phyloP scores from a whole-genome alignment of 2,888 invertebrate genomes.

The Hyposoter didymator region DNA sequence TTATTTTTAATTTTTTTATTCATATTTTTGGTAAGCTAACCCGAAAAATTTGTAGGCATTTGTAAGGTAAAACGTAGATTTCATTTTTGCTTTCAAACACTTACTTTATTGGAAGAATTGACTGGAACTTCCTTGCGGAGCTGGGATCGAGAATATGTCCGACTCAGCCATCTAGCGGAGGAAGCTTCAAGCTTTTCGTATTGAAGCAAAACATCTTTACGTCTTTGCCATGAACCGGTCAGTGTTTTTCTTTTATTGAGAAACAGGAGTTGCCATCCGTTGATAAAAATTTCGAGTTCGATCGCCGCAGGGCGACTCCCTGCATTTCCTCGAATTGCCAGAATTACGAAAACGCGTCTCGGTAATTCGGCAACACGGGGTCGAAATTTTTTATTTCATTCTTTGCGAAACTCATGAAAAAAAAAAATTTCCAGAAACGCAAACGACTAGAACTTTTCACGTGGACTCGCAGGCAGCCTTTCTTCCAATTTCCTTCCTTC shows the following conservation, averaged over 20 bases:
- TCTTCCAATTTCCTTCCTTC: no score
- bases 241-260: background rate
- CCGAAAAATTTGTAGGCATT: background rate
- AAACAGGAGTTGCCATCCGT: background rate
- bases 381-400: no score
- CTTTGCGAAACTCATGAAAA: no score
- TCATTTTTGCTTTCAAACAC: background rate
- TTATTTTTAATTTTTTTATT: background rate
- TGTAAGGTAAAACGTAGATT: background rate
- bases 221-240: background rate
- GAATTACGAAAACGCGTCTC: no score
- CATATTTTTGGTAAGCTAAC: background rate
- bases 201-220: background rate
- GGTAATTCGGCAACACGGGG: no score
- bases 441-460: no score
- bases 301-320: no score
- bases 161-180: constrained; percentile 20
- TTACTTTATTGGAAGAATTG: background rate
- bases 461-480: no score
- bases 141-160: background rate
- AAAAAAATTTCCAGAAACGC: no score
- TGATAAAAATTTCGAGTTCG: no score
- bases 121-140: background rate
- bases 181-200: background rate
- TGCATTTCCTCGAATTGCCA: no score